Base-by-base conservation (phyloP, 2,888 invertebrate genomes). In the Oegoconia quadripuncta region DNA sequence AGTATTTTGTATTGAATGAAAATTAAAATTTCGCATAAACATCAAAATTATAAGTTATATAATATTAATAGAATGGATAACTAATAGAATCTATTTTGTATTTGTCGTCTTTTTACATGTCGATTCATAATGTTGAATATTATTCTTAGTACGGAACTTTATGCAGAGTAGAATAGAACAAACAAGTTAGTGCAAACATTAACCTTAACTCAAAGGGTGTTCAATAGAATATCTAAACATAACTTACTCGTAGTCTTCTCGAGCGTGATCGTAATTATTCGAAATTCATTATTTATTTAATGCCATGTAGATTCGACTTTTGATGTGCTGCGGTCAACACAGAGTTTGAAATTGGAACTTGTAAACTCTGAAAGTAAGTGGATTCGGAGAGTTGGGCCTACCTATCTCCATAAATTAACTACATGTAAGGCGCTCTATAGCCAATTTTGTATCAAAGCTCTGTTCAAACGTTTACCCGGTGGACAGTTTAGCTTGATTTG, bases 401-500 rank as follows among this genome's bases (percentile, higher is more conserved):
- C 20, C 12, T 14, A 18, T 22, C 31, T 34, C 18, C 15, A 35
- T 25, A 39, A 44, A 42, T 25, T 26, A 28, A 41, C 41, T 37
- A 36, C 41, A 25, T 18, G 5, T 3, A 6, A 26, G 14, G 14
- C 30, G 31, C 34, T n/a, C n/a, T n/a, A 41, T 29, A 29, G 18
- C 42, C 42, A 44, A 14, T 23, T 9, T 39, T 46, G 48, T 47
- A 56, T 52, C 54, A 61, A 53, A 54, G 56, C 51, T 59, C 56
- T 61, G 47, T 48, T 54, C 46, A 48, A 61, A 44, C 63, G 55
- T 61, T 65, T 62, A 59, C 64, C 59, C 55, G 49, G 34, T 39
- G 52, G 47, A 58, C 57, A 59, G 60, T 51, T 53, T 40, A 50
- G 55, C 60, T 67, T 68, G 68, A 74, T 76, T 73, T 77, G 70